Evolutionary conservation across 2,888 invertebrate genomes (phyloP).

Genomic region (Scaeva pyrastri): DNA sequence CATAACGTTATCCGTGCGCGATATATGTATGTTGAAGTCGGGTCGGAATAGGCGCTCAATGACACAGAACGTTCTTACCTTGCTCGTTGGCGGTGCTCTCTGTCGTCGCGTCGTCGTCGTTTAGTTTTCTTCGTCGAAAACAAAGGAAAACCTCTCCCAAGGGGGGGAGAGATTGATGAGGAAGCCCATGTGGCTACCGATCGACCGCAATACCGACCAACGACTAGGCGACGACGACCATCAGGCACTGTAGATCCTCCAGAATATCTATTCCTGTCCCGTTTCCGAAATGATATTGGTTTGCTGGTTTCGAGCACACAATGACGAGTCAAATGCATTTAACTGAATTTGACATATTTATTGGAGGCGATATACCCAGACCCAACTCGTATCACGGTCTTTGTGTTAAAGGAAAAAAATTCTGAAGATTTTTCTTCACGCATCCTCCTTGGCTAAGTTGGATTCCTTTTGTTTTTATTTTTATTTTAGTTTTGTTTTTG

Average conservation of each 20-base stretch:
- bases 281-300: constrained; percentile 39
- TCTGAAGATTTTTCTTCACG: constrained; percentile 54
- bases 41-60: constrained; percentile 1
- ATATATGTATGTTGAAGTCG: background rate
- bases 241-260: background rate
- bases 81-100: background rate
- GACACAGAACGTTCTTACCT: constrained; percentile 27
- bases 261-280: constrained; percentile 50
- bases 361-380: constrained; percentile 24
- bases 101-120: background rate
- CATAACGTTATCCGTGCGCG: constrained; percentile 35
- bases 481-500: background rate
- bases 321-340: constrained; percentile 67
- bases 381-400: background rate
- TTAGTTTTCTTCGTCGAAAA: background rate
- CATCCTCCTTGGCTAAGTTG: constrained; percentile 33
- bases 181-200: constrained; percentile 22
- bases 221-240: background rate
- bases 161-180: constrained; percentile 60
- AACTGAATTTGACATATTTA: constrained; percentile 72
- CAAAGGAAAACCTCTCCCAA: constrained; percentile 37
- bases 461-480: background rate
- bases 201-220: background rate
- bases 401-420: constrained; percentile 17
- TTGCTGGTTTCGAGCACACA: constrained; percentile 9